Evolutionary conservation across 2,113 vertebrate species (phyloP).

Genomic region (Corydoras sp.): DNA sequence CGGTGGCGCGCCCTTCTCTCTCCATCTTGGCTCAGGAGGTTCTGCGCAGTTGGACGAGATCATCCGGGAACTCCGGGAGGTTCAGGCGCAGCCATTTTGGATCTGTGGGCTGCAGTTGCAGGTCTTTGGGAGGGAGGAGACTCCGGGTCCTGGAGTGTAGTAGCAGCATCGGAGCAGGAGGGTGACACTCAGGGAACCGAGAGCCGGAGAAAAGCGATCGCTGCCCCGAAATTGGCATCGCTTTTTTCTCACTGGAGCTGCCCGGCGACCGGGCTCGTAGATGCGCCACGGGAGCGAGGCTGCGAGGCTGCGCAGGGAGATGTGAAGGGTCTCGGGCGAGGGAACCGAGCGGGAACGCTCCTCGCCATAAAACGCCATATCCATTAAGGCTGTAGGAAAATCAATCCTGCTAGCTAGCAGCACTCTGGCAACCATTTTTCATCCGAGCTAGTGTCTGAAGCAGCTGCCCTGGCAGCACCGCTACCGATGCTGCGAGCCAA

Average conservation of each 20-base stretch:
- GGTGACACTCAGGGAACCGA: conserved; percentile 50
- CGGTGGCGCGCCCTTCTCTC: conserved; percentile 16
- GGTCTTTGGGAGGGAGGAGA: conserved; percentile 63
- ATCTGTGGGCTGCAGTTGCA: conserved; percentile 55
- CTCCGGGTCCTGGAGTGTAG: conserved; percentile 58
- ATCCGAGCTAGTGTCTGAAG: conserved; percentile 32
- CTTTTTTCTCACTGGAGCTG: not conserved
- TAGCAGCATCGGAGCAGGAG: conserved; percentile 58
- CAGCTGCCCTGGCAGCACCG: conserved; percentile 30
- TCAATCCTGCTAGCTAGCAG: conserved; percentile 41
- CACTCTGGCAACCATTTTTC: conserved; percentile 42
- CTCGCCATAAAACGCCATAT: conserved; percentile 5
- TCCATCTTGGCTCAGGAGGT: conserved; percentile 64
- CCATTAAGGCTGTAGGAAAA: conserved; percentile 40
- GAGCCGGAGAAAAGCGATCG: conserved; percentile 41
- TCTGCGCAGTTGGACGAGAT: too few relatives aligned
- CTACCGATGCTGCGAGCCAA: conserved; percentile 27
- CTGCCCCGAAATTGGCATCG: conserved; percentile 34
- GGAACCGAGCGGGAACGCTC: conserved; percentile 37
- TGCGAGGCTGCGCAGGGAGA: conserved; percentile 6
- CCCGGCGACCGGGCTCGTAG: too few relatives aligned
- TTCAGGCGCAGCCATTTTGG: conserved; percentile 53
- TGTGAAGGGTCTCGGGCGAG: not conserved
- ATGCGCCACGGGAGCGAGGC: conserved; percentile 9
- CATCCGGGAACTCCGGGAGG: conserved; percentile 19